phyloP scores from a whole-genome alignment of 2,888 invertebrate species.

The Caenorhabditis sp. region DNA sequence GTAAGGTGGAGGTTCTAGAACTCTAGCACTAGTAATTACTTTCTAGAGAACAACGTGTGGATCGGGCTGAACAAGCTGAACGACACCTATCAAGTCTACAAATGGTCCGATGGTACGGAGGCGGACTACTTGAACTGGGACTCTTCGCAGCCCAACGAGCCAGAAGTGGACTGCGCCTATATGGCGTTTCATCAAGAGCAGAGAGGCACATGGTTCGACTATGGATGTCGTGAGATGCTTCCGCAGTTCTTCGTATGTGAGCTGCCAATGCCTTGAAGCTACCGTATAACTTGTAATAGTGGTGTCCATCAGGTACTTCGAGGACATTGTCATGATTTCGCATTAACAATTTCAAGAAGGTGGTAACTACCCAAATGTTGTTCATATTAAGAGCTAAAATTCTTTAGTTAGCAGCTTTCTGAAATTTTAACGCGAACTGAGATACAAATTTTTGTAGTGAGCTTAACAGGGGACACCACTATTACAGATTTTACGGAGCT shows the following conservation, averaged over 20 bases:
- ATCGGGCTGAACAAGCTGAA: constrained; percentile 81
- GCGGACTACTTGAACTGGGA: constrained; percentile 76
- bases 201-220: constrained; percentile 82
- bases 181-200: constrained; percentile 82
- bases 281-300: not conserved
- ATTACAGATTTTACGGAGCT: too few species aligned
- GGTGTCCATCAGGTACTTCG: too few species aligned
- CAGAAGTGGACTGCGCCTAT: constrained; percentile 79
- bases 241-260: constrained; percentile 82
- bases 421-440: too few species aligned
- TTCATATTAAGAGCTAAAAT: too few species aligned
- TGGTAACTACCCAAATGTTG: too few species aligned
- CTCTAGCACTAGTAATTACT: not conserved
- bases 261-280: constrained; percentile 68
- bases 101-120: constrained; percentile 77
- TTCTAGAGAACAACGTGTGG: constrained; percentile 82
- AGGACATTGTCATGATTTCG: too few species aligned
- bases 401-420: too few species aligned
- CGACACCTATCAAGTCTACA: constrained; percentile 75
- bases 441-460: too few species aligned
- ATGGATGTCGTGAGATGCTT: constrained; percentile 78
- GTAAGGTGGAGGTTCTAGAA: constrained; percentile 45
- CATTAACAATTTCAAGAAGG: too few species aligned
- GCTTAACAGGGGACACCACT: too few species aligned
- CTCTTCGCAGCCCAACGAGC: constrained; percentile 41